These are phyloP conservation scores for Campylorhamphus procurvoides DNA, from an alignment of 2,113 vertebrate genomes.

Conservation along the genomic window DNA sequence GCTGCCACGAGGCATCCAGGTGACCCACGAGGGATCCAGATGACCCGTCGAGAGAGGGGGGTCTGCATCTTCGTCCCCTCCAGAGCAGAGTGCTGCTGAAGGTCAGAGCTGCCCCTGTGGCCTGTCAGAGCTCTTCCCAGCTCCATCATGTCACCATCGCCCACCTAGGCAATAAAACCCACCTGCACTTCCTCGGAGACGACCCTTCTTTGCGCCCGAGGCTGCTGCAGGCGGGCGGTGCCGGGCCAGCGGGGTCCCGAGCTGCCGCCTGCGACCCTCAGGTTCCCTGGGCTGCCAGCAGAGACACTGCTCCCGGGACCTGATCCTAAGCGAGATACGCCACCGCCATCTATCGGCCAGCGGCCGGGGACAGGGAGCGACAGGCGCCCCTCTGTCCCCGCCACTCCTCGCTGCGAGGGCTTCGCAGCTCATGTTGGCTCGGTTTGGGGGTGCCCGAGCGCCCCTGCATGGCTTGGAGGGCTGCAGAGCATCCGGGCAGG, in stretches of 20 bases:
- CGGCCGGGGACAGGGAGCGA: neutral
- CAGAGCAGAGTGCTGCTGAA: neutral
- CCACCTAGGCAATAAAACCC: neutral
- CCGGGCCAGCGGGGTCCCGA: too few species aligned
- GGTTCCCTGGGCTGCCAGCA: neutral
- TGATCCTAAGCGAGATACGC: conserved; percentile 16
- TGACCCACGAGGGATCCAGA: neutral
- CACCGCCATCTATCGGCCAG: conserved; percentile 58
- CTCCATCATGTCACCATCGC: neutral
- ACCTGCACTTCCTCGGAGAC: neutral
- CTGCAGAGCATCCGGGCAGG: neutral
- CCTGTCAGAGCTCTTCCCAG: neutral
- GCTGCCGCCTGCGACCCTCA: neutral
- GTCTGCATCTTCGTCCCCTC: neutral
- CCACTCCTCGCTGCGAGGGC: rapidly evolving
- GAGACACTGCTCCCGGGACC: neutral
- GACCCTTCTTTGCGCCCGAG: too few species aligned
- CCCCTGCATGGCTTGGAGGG: neutral
- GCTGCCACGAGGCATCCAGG: neutral
- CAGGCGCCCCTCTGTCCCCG: neutral
- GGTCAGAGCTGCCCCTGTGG: neutral
- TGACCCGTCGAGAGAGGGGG: neutral
- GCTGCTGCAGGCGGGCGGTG: neutral
- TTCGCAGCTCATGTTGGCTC: neutral
- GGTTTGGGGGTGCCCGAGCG: neutral